A percentile compares a stretch with the other conserved stretches of the same genome.
Conservation (phyloP, 1,140 invertebrate genomes). For the Formica selysi region DNA sequence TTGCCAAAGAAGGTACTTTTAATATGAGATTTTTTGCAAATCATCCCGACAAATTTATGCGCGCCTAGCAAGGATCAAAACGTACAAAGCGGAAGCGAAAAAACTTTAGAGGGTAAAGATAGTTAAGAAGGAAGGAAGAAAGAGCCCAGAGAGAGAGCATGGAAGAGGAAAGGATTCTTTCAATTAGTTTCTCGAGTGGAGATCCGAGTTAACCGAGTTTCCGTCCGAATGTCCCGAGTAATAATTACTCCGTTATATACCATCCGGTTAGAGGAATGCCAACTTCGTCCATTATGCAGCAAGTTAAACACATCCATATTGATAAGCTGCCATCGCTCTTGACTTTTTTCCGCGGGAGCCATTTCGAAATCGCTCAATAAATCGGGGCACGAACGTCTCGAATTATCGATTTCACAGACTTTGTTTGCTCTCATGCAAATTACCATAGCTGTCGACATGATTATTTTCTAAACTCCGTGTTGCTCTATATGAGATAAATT, state of each 20-base stretch:
- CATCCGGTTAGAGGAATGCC: slow-evolving; percentile 46
- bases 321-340: slow-evolving; percentile 70
- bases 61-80: slow-evolving; percentile 24
- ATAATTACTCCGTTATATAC: slow-evolving; percentile 68
- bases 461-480: slow-evolving; percentile 41
- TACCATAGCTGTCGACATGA: slow-evolving; percentile 17
- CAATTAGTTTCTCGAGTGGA: slow-evolving; percentile 74
- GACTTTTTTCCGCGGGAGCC: slow-evolving; percentile 36
- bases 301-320: slow-evolving; percentile 79
- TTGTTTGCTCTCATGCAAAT: slow-evolving; percentile 38
- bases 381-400: slow-evolving; percentile 40
- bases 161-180: slow-evolving; percentile 59
- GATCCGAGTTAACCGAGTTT: slow-evolving; percentile 71
- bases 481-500: neutral
- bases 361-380: slow-evolving; percentile 66
- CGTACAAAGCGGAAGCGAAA: slow-evolving; percentile 4
- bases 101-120: slow-evolving; percentile 32
- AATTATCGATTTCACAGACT: slow-evolving; percentile 53
- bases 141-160: slow-evolving; percentile 7
- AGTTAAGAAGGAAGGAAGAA: slow-evolving; percentile 1
- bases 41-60: slow-evolving; percentile 21
- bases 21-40: slow-evolving; percentile 30
- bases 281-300: slow-evolving; percentile 77
- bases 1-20: neutral
- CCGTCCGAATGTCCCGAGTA: slow-evolving; percentile 62